These are phyloP conservation scores for Lagopus muta DNA, from an alignment of 2,113 vertebrate genomes.

Conservation along the genomic window DNA sequence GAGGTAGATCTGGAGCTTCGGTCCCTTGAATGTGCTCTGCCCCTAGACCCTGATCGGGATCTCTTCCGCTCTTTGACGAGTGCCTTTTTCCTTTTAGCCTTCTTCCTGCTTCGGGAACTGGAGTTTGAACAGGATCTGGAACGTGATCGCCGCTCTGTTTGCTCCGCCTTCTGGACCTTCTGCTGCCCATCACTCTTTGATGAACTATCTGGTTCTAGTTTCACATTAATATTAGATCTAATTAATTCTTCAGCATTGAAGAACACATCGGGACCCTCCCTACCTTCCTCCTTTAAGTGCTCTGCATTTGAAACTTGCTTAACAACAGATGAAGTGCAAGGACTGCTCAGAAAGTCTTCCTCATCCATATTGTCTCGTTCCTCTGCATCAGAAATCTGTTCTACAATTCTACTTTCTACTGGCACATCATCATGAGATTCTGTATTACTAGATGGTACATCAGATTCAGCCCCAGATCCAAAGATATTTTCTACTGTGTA, in stretches of 20 bases:
- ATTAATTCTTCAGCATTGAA: slow-evolving; percentile 61
- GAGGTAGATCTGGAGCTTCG: slow-evolving; percentile 73
- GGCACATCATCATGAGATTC: background rate
- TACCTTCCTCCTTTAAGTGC: slow-evolving; percentile 54
- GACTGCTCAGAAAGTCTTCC: background rate
- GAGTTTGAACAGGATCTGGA: slow-evolving; percentile 75
- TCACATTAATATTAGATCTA: slow-evolving; percentile 60
- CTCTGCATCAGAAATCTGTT: slow-evolving; percentile 60
- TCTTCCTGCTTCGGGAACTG: slow-evolving; percentile 72
- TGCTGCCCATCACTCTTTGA: slow-evolving; percentile 38
- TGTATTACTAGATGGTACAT: background rate
- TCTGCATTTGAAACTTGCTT: slow-evolving; percentile 20
- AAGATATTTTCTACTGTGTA: slow-evolving; percentile 49
- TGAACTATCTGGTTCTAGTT: slow-evolving; percentile 53
- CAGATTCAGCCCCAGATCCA: slow-evolving; percentile 47
- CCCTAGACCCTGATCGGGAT: slow-evolving; percentile 60
- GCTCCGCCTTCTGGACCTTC: slow-evolving; percentile 17
- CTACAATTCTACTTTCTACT: slow-evolving; percentile 46
- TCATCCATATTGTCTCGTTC: slow-evolving; percentile 27
- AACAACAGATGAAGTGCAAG: slow-evolving; percentile 46
- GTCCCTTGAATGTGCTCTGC: slow-evolving; percentile 66
- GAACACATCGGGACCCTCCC: slow-evolving; percentile 54
- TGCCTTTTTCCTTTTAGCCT: slow-evolving; percentile 72
- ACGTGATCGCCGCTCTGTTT: slow-evolving; percentile 50
- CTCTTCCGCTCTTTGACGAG: slow-evolving; percentile 49